phyloP scores from a whole-genome alignment of 2,113 vertebrate species.

The Pipra filicauda region DNA sequence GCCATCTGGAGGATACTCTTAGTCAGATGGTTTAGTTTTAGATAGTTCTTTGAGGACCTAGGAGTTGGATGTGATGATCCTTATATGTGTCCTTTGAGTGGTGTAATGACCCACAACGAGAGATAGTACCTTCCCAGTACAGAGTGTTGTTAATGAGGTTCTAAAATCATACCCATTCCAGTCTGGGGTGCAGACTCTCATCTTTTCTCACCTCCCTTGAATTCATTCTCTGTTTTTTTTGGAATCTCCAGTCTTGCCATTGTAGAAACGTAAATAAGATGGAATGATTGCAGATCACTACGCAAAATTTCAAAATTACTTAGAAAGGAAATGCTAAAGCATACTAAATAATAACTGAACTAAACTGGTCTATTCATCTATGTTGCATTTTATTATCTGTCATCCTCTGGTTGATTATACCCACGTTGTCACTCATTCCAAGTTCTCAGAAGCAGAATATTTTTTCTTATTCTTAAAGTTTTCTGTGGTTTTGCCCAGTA shows the following conservation, averaged over 20 bases:
- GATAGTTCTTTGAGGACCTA: neutral
- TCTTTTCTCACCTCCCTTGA: neutral
- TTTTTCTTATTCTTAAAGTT: neutral
- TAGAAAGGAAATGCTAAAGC: neutral
- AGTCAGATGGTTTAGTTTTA: neutral
- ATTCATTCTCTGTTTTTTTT: neutral
- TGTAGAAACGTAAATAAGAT: neutral
- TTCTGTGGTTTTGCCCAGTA: neutral
- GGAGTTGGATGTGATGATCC: neutral
- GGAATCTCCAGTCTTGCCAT: neutral
- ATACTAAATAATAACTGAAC: neutral
- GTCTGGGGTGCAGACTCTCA: neutral
- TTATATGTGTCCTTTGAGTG: fast-evolving
- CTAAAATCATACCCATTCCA: neutral
- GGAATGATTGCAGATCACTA: neutral
- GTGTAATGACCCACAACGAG: neutral
- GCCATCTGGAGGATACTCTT: neutral
- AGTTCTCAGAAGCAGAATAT: neutral
- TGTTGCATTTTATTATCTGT: neutral
- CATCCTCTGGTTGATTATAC: neutral
- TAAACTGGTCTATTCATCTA: neutral
- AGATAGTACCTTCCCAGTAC: neutral
- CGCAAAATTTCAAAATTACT: neutral
- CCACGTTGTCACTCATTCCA: neutral
- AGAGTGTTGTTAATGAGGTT: neutral